Evolutionary conservation across 2,113 vertebrate genomes (phyloP).

Genomic region (Ammodytes dubius): DNA sequence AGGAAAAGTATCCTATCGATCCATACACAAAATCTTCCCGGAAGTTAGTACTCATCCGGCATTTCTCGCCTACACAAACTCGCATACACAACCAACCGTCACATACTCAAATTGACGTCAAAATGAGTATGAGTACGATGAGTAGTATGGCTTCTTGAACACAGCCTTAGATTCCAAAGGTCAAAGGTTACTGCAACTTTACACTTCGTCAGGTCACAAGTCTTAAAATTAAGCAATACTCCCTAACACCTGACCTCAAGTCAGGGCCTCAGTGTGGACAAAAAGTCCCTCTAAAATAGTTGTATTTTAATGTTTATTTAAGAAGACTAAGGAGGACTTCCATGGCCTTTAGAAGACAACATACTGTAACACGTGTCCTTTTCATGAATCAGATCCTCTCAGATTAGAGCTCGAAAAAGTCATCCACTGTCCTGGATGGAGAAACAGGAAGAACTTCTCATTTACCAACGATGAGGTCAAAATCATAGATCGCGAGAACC

Average conservation of each 20-base stretch:
- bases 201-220: too few species aligned
- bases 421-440: slow-evolving; percentile 74
- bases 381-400: slow-evolving; percentile 84
- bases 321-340: not conserved
- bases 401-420: slow-evolving; percentile 76
- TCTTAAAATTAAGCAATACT: not conserved
- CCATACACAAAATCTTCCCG: too few species aligned
- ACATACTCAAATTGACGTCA: too few species aligned
- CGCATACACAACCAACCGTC: too few species aligned
- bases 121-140: too few species aligned
- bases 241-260: not conserved
- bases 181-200: too few species aligned
- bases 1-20: too few species aligned
- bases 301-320: not conserved
- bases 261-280: not conserved
- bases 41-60: too few species aligned
- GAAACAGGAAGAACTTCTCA: slow-evolving; percentile 90
- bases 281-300: not conserved
- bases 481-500: slow-evolving; percentile 93
- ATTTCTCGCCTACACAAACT: too few species aligned
- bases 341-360: not conserved
- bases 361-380: slow-evolving; percentile 14
- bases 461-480: slow-evolving; percentile 91
- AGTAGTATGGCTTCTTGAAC: too few species aligned
- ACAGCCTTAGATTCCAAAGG: too few species aligned